phyloP scores from a whole-genome alignment of 2,113 vertebrate genomes.

The Piaya cayana region DNA sequence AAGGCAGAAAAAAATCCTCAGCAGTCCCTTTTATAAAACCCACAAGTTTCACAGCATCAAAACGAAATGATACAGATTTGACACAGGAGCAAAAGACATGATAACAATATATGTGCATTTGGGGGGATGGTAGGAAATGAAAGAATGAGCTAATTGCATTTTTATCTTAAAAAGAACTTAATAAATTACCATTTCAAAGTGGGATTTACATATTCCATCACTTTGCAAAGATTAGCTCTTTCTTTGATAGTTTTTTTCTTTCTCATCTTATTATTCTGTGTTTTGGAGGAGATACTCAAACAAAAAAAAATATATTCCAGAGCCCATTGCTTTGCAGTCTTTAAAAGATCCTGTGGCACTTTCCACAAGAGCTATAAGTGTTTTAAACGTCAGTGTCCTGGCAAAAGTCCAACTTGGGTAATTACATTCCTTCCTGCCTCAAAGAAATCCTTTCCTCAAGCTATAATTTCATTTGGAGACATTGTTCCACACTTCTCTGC shows the following conservation, averaged over 20 bases:
- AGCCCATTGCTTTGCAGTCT: slow-evolving; percentile 14
- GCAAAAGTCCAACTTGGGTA: slow-evolving; percentile 62
- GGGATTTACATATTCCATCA: slow-evolving; percentile 68
- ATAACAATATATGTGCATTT: slow-evolving; percentile 40
- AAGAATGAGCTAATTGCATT: slow-evolving; percentile 71
- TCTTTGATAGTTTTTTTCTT: slow-evolving; percentile 56
- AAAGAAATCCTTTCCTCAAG: slow-evolving; percentile 53
- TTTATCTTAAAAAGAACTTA: slow-evolving; percentile 73
- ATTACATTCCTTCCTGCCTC: slow-evolving; percentile 23
- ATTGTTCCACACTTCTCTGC: slow-evolving; percentile 28
- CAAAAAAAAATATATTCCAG: not conserved
- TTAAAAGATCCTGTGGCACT: slow-evolving; percentile 43
- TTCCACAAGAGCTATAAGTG: slow-evolving; percentile 9
- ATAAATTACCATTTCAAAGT: slow-evolving; percentile 75
- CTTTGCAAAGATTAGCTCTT: slow-evolving; percentile 66
- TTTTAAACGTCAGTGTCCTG: slow-evolving; percentile 41
- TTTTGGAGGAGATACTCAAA: slow-evolving; percentile 30
- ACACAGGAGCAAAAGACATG: slow-evolving; percentile 1
- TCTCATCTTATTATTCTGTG: slow-evolving; percentile 44
- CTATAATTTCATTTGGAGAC: slow-evolving; percentile 56
- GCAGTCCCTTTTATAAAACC: not conserved
- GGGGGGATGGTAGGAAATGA: slow-evolving; percentile 20
- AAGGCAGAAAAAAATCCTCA: not conserved
- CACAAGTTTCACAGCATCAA: slow-evolving; percentile 6
- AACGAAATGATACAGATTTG: slow-evolving; percentile 42